Evolutionary conservation across 2,113 vertebrate species (phyloP).

Genomic region (Amphiprion ocellaris): DNA sequence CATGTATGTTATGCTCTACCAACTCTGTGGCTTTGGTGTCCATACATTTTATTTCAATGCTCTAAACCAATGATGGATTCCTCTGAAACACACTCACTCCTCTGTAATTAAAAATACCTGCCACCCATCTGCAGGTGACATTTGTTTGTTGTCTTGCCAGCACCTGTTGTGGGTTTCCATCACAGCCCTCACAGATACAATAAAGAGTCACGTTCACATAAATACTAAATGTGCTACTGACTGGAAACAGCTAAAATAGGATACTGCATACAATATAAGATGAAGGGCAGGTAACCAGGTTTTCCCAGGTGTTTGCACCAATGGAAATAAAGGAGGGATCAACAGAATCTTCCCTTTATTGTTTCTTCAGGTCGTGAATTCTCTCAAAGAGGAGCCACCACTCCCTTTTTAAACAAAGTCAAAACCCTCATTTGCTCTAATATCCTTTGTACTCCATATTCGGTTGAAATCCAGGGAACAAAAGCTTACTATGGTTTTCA

Average conservation of each 20-base stretch:
- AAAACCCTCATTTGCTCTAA: not conserved
- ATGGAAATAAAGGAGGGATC: constrained; percentile 49
- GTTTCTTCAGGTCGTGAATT: constrained; percentile 33
- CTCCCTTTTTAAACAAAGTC: constrained; percentile 67
- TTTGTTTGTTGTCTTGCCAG: constrained; percentile 41
- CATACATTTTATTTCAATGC: not conserved
- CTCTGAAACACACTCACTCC: not conserved
- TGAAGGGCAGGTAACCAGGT: constrained; percentile 41
- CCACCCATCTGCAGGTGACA: constrained; percentile 44
- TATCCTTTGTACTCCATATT: constrained; percentile 17
- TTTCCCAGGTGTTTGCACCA: constrained; percentile 41
- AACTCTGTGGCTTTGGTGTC: not conserved
- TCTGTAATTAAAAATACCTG: not conserved
- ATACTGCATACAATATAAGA: constrained; percentile 28
- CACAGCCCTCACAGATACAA: constrained; percentile 10
- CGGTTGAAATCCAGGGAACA: constrained; percentile 3
- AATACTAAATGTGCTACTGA: constrained; percentile 41
- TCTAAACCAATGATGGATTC: not conserved
- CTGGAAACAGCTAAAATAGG: constrained; percentile 17
- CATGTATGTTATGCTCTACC: not conserved
- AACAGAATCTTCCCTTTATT: constrained; percentile 45
- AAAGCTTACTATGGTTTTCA: constrained; percentile 13
- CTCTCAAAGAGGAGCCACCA: constrained; percentile 46
- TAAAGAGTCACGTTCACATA: constrained; percentile 34
- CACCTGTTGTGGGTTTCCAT: constrained; percentile 43